phyloP scores from a whole-genome alignment of 2,888 invertebrate genomes.

The Sylvicola fuscatus region DNA sequence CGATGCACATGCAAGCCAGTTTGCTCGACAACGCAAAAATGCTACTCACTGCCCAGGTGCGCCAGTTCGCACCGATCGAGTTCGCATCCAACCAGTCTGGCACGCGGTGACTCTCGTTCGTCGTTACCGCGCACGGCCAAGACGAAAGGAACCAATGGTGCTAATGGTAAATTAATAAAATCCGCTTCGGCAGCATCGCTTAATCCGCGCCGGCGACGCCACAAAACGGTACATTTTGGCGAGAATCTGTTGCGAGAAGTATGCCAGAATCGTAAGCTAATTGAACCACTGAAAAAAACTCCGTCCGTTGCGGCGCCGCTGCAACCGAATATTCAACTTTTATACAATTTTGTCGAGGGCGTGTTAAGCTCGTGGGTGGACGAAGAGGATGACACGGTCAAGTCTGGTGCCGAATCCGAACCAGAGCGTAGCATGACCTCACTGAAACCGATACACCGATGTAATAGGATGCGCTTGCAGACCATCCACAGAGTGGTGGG shows the following conservation, averaged over 20 bases:
- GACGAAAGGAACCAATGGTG: conserved; percentile 8
- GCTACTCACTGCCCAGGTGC: conserved; percentile 26
- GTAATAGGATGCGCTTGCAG: conserved; percentile 41
- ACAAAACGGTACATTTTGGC: conserved; percentile 61
- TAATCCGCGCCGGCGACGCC: conserved; percentile 45
- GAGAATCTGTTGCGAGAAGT: conserved; percentile 55
- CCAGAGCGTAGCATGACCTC: conserved; percentile 44
- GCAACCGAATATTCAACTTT: conserved; percentile 59
- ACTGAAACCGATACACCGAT: conserved; percentile 23
- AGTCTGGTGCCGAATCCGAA: conserved; percentile 52
- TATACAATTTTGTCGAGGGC: conserved; percentile 63
- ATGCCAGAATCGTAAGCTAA: conserved; percentile 43
- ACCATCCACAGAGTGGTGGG: conserved; percentile 46
- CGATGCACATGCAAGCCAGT: conserved; percentile 14
- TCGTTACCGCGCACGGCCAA: conserved; percentile 12
- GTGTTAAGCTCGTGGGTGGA: conserved; percentile 63
- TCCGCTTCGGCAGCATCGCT: conserved; percentile 38
- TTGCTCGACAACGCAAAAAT: conserved; percentile 19
- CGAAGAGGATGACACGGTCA: conserved; percentile 46
- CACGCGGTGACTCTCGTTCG: conserved; percentile 22
- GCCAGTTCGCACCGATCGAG: conserved; percentile 21
- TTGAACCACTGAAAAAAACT: conserved; percentile 23
- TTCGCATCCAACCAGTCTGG: conserved; percentile 20
- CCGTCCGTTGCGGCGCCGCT: conserved; percentile 27
- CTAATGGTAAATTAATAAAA: conserved; percentile 20